Evolutionary conservation across 2,888 invertebrate species (phyloP), one percentile per base, ranked within the genome.

Genomic region (Linyphia triangularis): DNA sequence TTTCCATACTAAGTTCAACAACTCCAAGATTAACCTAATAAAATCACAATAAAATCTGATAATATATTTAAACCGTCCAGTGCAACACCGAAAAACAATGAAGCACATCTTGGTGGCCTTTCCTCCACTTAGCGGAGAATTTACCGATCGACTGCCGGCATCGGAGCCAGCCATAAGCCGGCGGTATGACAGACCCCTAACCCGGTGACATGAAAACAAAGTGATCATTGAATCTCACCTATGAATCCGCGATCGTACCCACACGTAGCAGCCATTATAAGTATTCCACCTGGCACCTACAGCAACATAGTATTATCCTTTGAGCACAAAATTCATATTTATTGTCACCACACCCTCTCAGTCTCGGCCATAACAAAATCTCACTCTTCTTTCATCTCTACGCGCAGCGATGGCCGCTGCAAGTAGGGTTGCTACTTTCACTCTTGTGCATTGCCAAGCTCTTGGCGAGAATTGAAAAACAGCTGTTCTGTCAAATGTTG

Each of bases 181-280:
- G 84, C 59, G 33, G 24, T 30, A 63, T 43, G 43, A 61, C 57
- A 24, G 26, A 22, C 26, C 40, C 24, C 30, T 57, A 69, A 22
- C 84, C 84, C 72, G 70, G 65, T 37, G 19, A 4, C 0, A 72
- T 22, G 26, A 79, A 67, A 19, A 19, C 16, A 13, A 57, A 67
- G 13, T 13, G 26, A 70, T 81, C 81, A 59, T 6, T 16, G 19
- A 7, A 22, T 13, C 69, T 79, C 67, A 86, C 86, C 86, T 79
- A 72, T 86, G 67, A 73, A 86, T 86, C 86, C 86, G 22, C 86
- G 86, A 57, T 86, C 86, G 65, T 86, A 86, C 79, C 85, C 85
- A 85, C 85, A 43, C 59, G 78, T 63, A 85, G 65, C 73, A 37
- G 86, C 79, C 86, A 86, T 86, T 30, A 28, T 59, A 77, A 75